Percentiles rank a stretch among this genome's conserved stretches.
Conservation (phyloP, 2,797 vertebrate species). For the Gymnodraco acuticeps region DNA sequence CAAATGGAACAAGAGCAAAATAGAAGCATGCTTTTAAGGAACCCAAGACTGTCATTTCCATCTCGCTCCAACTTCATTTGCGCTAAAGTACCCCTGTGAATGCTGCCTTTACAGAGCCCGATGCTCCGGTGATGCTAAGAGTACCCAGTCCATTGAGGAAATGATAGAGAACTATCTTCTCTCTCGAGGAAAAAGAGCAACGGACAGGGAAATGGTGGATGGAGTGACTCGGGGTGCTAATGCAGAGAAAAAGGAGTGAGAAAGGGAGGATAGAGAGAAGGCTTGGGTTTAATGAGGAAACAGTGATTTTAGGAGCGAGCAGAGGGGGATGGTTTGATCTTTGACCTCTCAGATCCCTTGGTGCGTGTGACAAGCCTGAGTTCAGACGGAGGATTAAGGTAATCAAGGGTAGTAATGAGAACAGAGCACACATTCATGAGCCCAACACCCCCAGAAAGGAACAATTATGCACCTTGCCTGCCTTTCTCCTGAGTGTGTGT, state of each 20-base stretch:
- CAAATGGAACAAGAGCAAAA: constrained; percentile 64
- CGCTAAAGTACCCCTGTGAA: constrained; percentile 68
- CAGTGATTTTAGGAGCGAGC: constrained; percentile 45
- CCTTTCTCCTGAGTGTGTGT: not conserved
- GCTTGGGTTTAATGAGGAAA: constrained; percentile 73
- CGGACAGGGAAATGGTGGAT: constrained; percentile 26
- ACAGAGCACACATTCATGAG: constrained; percentile 70
- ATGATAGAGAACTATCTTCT: constrained; percentile 49
- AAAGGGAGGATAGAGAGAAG: constrained; percentile 16
- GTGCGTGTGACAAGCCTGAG: constrained; percentile 70
- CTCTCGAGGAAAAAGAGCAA: constrained; percentile 30
- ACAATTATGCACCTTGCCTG: constrained; percentile 43
- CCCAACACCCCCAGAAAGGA: constrained; percentile 50
- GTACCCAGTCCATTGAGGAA: constrained; percentile 64
- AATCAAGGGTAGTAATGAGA: constrained; percentile 78
- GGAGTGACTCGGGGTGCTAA: constrained; percentile 10
- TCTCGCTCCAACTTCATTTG: constrained; percentile 79
- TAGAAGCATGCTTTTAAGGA: constrained; percentile 72
- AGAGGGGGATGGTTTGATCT: constrained; percentile 69
- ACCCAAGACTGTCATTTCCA: constrained; percentile 78
- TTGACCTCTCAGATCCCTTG: constrained; percentile 71
- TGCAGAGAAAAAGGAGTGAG: constrained; percentile 11
- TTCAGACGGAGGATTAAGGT: constrained; percentile 78
- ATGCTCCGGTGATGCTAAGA: constrained; percentile 54
- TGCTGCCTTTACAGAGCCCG: constrained; percentile 62